These are phyloP conservation scores for Pungitius pungitius DNA, from an alignment of 2,113 vertebrate species.

Conservation along the genomic window DNA sequence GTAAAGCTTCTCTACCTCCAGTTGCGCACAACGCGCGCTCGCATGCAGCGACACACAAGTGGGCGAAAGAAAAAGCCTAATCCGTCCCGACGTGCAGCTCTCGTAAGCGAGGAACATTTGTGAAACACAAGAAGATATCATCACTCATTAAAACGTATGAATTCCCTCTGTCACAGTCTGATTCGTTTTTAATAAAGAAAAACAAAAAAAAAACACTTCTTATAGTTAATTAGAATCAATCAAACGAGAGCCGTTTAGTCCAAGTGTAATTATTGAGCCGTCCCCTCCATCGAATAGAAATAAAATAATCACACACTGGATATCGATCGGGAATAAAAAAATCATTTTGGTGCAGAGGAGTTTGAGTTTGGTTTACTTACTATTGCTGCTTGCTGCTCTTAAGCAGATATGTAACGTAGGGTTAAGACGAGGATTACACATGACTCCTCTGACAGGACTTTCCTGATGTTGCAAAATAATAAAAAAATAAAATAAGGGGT, in stretches of 20 bases:
- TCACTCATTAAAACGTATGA: conserved; percentile 24
- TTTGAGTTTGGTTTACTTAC: too few species aligned
- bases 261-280: conserved; percentile 45
- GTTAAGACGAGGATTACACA: conserved; percentile 40
- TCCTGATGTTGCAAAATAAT: too few species aligned
- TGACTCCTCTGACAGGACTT: conserved; percentile 1
- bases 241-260: conserved; percentile 32
- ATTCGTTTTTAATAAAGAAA: conserved; percentile 47
- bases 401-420: too few species aligned
- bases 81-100: neutral
- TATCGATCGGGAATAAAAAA: conserved; percentile 24
- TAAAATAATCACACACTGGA: conserved; percentile 14
- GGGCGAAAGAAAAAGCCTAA: neutral
- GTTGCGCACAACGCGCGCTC: conserved; percentile 12
- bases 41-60: neutral
- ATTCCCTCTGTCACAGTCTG: conserved; percentile 31
- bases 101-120: conserved; percentile 15
- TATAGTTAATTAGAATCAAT: conserved; percentile 49
- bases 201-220: conserved; percentile 22
- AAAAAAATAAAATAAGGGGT: too few species aligned
- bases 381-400: neutral
- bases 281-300: conserved; percentile 24
- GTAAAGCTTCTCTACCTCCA: neutral
- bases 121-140: conserved; percentile 23
- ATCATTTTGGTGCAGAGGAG: conserved; percentile 3